Evolutionary conservation across 1,140 invertebrate species (phyloP), one percentile per base, ranked within the genome.

Genomic region (Cydia fagiglandana): DNA sequence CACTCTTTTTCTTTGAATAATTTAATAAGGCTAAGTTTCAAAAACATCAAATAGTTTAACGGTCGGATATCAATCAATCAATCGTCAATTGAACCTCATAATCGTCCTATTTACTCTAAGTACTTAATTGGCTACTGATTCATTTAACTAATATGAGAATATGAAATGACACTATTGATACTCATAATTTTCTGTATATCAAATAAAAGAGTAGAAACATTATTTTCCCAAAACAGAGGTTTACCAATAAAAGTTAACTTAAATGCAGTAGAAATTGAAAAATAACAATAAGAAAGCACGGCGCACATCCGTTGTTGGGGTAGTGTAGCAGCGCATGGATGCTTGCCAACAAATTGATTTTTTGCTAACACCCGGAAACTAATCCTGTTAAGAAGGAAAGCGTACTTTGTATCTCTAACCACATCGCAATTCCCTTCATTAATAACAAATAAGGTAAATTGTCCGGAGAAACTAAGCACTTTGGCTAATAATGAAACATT

Each of bases 261-360:
- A 12, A 20, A 7, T 61, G 56, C 20, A 61, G 9, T 12, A 20
- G 56, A 24, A 61, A 61, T 7, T 24, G n/a, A 20, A 61, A 61
- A n/a, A 61, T 0, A 61, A 61, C 56, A 56, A 56, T 24, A 61
- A 56, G 30, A 10, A 38, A 70, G 47, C 73, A 73, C 41, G 20
- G 73, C 73, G 45, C 45, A 38, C 66, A 17, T 70, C 15, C 13
- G 28, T 30, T 41, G 28, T 30, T 38, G 66, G 28, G 24, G 30
- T 41, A 12, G 66, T 17, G 73, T 24, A 20, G 20, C 7, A 70
- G 73, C 56, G 73, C 75, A 38, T 76, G 75, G 76, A 76, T 10
- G 76, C 24, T 61, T 75, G 79, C 79, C 76, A 80, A 76, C 76
- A 77, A 77, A 80, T 80, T 80, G 79, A 80, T 80, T 80, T 80